A percentile compares a stretch with the other conserved stretches of the same genome.
Conservation (phyloP, 2,113 vertebrate species). For the Rutilus rutilus region DNA sequence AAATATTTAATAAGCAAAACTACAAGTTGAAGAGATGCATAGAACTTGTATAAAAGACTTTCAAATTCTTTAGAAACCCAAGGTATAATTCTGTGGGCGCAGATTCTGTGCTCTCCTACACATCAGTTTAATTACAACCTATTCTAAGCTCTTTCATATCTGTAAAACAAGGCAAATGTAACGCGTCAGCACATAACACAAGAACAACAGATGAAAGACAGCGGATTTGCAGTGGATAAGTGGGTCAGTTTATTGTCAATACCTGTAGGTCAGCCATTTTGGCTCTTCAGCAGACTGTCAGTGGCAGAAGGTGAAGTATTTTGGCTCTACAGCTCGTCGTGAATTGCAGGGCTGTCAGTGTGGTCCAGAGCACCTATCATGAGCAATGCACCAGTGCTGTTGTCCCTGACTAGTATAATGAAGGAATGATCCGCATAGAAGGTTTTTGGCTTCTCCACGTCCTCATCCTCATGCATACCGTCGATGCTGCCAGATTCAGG, state of each 20-base stretch:
- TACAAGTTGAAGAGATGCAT: neutral
- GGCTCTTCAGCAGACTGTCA: constrained; percentile 15
- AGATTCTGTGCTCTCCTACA: neutral
- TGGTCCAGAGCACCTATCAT: constrained; percentile 71
- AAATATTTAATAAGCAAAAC: neutral
- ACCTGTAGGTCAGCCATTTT: neutral
- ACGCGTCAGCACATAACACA: neutral
- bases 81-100: neutral
- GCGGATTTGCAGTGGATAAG: neutral
- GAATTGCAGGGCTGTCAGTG: constrained; percentile 61
- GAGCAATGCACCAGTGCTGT: constrained; percentile 63
- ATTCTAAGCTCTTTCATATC: neutral
- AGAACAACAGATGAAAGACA: neutral
- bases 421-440: constrained; percentile 72
- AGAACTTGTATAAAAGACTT: neutral
- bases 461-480: constrained; percentile 53
- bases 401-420: constrained; percentile 69
- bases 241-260: neutral
- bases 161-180: neutral
- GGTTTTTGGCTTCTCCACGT: constrained; percentile 61
- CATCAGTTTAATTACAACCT: neutral
- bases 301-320: neutral
- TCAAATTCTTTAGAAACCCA: neutral
- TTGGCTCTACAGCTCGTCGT: constrained; percentile 68
- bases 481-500: constrained; percentile 51